Evolutionary conservation across 2,797 vertebrate species (phyloP).

Genomic region (Chrysocyon brachyurus): DNA sequence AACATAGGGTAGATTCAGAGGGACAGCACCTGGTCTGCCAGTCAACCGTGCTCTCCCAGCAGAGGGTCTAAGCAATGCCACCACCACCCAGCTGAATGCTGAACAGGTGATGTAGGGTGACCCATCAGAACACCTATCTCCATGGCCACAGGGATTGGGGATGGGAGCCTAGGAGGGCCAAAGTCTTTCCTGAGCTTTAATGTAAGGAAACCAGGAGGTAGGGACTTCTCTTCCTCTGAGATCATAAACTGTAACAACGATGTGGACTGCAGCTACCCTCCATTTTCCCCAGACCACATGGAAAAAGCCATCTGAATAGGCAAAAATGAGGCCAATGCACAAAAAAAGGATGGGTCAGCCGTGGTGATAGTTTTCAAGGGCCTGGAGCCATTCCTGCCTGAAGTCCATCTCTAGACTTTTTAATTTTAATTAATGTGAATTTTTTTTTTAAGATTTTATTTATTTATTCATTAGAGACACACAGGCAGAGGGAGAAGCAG

Average conservation of each 20-base stretch:
- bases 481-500: no score
- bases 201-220: background rate
- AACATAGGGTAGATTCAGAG: background rate
- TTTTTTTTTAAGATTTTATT: no score
- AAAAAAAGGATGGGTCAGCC: background rate
- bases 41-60: background rate
- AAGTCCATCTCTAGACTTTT: background rate
- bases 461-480: no score
- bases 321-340: background rate
- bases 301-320: background rate
- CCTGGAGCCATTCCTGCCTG: background rate
- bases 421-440: background rate
- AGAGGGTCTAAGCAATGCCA: background rate
- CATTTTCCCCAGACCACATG: background rate
- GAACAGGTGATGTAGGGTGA: background rate
- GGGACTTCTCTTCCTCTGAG: background rate
- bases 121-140: background rate
- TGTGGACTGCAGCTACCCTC: background rate
- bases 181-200: background rate
- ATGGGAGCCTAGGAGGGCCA: background rate
- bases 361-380: background rate
- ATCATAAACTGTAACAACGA: background rate
- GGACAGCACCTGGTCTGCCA: background rate
- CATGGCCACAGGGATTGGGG: background rate
- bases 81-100: background rate